Evolutionary conservation across 2,888 invertebrate species (phyloP).

Genomic region (Julus scanicus): DNA sequence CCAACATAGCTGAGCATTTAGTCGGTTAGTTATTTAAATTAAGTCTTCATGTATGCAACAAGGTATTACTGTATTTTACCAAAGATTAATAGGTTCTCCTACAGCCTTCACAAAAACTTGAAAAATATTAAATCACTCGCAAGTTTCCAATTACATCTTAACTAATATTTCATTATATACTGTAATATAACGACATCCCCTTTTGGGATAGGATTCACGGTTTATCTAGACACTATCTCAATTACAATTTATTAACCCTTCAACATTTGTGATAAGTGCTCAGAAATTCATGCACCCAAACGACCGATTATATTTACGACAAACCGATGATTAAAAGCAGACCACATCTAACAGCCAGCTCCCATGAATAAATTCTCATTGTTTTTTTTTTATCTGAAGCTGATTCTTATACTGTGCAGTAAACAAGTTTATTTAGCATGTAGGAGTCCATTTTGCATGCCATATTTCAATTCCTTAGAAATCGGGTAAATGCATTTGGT

Average conservation of each 20-base stretch:
- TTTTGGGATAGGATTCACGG: not conserved
- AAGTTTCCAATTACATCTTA: conserved; percentile 28
- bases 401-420: not conserved
- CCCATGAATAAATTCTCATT: conserved; percentile 15
- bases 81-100: not conserved
- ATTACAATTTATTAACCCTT: conserved; percentile 23
- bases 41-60: too few relatives aligned
- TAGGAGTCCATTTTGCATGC: conserved; percentile 6
- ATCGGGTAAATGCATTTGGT: conserved; percentile 6
- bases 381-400: not conserved
- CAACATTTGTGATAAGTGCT: not conserved
- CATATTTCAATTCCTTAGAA: not conserved
- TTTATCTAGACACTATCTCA: not conserved
- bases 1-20: too few relatives aligned
- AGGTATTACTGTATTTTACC: too few relatives aligned
- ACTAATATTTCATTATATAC: not conserved
- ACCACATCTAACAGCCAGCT: conserved; percentile 1
- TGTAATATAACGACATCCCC: not conserved
- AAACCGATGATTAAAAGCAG: conserved; percentile 43
- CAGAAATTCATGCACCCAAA: not conserved
- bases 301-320: conserved; percentile 15
- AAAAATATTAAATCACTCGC: not conserved
- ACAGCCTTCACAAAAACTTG: not conserved
- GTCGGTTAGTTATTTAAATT: too few relatives aligned
- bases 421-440: conserved; percentile 43